A percentile compares a stretch with the other conserved stretches of the same genome.
These are phyloP conservation scores for Thalpophila matura DNA, from an alignment of 2,888 invertebrate genomes.

Conservation along the genomic window DNA sequence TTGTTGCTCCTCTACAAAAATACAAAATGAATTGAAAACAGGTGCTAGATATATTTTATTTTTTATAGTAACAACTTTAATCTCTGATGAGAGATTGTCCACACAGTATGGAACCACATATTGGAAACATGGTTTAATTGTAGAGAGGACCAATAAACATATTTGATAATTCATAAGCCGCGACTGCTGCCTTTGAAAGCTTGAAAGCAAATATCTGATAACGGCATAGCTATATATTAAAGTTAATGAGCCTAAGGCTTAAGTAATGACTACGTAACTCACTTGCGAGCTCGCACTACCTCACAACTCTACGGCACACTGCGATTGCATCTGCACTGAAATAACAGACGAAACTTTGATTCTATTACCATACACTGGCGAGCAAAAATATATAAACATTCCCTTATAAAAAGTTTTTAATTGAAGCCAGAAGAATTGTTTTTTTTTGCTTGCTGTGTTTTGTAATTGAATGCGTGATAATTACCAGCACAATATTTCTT, in stretches of 20 bases:
- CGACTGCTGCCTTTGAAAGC: constrained; percentile 3
- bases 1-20: constrained; percentile 19
- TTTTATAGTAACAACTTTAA: not conserved
- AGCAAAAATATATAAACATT: constrained; percentile 9
- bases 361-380: constrained; percentile 41
- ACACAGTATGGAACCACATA: not conserved
- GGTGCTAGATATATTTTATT: not conserved
- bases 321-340: constrained; percentile 55
- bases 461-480: constrained; percentile 25
- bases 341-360: constrained; percentile 35
- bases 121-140: not conserved
- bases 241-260: constrained; percentile 23
- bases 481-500: constrained; percentile 42
- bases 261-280: constrained; percentile 26
- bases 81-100: not conserved
- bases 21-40: not conserved
- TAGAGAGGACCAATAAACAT: constrained; percentile 4
- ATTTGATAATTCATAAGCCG: not conserved
- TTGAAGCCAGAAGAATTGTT: not conserved
- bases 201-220: constrained; percentile 29
- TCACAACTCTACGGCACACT: constrained; percentile 49
- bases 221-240: constrained; percentile 8
- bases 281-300: constrained; percentile 26
- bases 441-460: constrained; percentile 25
- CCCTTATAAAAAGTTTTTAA: not conserved